A percentile compares a stretch with the other conserved stretches of the same genome.
Evolutionary conservation across 1,140 invertebrate species (phyloP).

Genomic region (Drosophila prosaltans): DNA sequence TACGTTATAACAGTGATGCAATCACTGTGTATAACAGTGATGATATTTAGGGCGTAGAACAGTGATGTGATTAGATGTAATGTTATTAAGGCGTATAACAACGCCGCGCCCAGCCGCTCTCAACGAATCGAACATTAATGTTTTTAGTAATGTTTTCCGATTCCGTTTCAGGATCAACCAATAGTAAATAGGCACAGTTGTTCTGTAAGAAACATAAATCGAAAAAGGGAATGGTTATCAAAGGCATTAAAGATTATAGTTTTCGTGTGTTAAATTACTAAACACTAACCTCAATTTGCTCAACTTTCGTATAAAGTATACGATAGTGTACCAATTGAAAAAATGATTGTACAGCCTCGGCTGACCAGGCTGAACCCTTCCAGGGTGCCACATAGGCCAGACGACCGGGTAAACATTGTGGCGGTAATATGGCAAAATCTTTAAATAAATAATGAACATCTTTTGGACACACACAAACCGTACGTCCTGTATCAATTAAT

Average conservation of each 20-base stretch:
- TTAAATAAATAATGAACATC: slow-evolving; percentile 55
- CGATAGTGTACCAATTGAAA: slow-evolving; percentile 39
- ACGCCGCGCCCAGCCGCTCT: slow-evolving; percentile 54
- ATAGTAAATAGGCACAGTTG: slow-evolving; percentile 42
- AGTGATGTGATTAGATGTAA: slow-evolving; percentile 27
- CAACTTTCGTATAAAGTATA: slow-evolving; percentile 44
- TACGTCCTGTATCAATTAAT: slow-evolving; percentile 64
- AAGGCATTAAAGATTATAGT: not conserved
- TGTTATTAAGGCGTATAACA: slow-evolving; percentile 27
- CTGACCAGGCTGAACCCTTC: slow-evolving; percentile 39
- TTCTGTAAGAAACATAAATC: slow-evolving; percentile 22
- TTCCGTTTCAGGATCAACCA: slow-evolving; percentile 48
- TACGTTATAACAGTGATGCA: slow-evolving; percentile 36
- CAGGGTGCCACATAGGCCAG: slow-evolving; percentile 46
- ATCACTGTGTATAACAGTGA: slow-evolving; percentile 24
- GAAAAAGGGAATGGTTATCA: no score
- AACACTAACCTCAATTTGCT: slow-evolving; percentile 37
- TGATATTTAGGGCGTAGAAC: slow-evolving; percentile 18
- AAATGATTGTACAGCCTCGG: slow-evolving; percentile 42
- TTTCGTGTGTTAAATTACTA: not conserved
- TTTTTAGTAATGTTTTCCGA: slow-evolving; percentile 18
- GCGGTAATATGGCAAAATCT: slow-evolving; percentile 54
- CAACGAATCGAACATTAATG: slow-evolving; percentile 55
- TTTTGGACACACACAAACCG: slow-evolving; percentile 33
- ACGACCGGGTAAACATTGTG: slow-evolving; percentile 41